Evolutionary conservation across 2,888 invertebrate genomes (phyloP).

Genomic region (Ephialtes manifestator): DNA sequence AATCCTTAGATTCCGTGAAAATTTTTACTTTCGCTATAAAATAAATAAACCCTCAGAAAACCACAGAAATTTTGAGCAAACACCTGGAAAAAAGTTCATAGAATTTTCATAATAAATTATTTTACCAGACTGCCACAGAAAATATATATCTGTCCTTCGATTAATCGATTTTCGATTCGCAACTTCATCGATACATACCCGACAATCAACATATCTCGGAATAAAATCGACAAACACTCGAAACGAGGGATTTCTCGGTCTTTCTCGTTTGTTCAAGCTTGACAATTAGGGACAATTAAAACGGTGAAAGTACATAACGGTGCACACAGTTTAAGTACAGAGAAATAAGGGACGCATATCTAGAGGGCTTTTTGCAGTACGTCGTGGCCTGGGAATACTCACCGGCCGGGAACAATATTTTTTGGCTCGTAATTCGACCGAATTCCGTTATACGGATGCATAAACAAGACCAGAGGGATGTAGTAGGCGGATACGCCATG

Average conservation of each 20-base stretch:
- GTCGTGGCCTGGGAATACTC: constrained; percentile 1
- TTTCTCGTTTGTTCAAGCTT: neutral
- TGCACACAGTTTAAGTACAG: neutral
- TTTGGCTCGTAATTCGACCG: constrained; percentile 37
- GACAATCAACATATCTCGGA: too few relatives aligned
- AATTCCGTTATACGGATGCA: constrained; percentile 57
- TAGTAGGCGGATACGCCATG: constrained; percentile 66
- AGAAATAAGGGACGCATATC: neutral
- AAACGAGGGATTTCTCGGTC: neutral
- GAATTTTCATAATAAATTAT: too few relatives aligned
- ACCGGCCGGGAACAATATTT: constrained; percentile 20
- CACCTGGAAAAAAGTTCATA: too few relatives aligned
- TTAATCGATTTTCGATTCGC: neutral
- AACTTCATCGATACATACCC: neutral
- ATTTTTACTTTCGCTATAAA: neutral
- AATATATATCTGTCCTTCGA: neutral
- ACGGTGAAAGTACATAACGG: constrained; percentile 21
- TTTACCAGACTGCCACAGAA: too few relatives aligned
- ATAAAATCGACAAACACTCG: neutral
- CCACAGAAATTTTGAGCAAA: too few relatives aligned
- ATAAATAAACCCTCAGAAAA: too few relatives aligned
- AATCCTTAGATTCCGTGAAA: neutral
- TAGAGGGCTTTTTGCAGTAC: neutral
- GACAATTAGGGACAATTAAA: constrained; percentile 13
- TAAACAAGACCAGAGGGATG: constrained; percentile 31